Percentiles rank a stretch among this genome's conserved stretches.
Conservation (phyloP, 2,888 invertebrate genomes). For the Pteria penguin region DNA sequence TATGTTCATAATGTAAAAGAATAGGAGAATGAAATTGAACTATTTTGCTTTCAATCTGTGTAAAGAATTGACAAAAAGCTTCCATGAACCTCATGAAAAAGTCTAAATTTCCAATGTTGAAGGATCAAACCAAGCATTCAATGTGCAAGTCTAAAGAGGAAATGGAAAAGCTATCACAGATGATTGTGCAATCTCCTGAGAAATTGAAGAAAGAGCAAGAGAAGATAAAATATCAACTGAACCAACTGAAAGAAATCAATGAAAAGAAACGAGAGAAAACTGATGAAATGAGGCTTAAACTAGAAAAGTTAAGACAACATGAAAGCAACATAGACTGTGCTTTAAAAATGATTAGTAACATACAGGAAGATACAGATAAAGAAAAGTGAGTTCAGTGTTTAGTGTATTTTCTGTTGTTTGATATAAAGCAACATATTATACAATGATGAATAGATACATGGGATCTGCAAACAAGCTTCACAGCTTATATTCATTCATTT, state of each 20-base stretch:
- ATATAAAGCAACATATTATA: too few species aligned
- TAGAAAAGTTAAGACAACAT: constrained; percentile 45
- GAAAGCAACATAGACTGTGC: constrained; percentile 56
- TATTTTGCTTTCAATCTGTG: too few species aligned
- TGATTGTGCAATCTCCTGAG: constrained; percentile 74
- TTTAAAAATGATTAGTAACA: constrained; percentile 55
- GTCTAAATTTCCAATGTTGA: too few species aligned
- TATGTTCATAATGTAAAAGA: too few species aligned
- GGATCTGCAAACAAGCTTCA: too few species aligned
- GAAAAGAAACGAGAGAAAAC: constrained; percentile 55
- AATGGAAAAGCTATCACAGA: constrained; percentile 63
- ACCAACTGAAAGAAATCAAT: constrained; percentile 48
- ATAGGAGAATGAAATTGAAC: too few species aligned
- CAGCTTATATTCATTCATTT: too few species aligned
- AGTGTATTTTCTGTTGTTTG: too few species aligned
- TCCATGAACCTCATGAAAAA: too few species aligned
- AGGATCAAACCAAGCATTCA: constrained; percentile 65
- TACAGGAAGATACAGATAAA: constrained; percentile 57
- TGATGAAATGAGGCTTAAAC: constrained; percentile 51
- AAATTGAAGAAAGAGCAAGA: constrained; percentile 67
- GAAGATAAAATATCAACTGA: constrained; percentile 57
- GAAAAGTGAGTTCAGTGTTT: constrained; percentile 61
- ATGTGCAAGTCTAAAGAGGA: constrained; percentile 60
- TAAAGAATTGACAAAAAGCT: too few species aligned
- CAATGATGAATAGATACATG: too few species aligned